Evolutionary conservation across 37 sponge, comb jelly and placozoan genomes (phyloP).

Genomic region (Eunapius fragilis): DNA sequence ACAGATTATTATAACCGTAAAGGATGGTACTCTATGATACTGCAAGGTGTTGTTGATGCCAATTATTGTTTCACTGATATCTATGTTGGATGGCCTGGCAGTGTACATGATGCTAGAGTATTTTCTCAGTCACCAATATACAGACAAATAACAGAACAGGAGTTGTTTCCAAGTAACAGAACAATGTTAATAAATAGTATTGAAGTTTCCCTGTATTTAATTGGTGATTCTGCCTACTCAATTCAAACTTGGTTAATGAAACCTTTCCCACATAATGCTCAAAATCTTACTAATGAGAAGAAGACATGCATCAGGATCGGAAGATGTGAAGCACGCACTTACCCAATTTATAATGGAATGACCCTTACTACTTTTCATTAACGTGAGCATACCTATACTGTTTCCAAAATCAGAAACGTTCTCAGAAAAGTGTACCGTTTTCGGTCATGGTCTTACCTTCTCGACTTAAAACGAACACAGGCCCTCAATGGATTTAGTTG

Average conservation of each 20-base stretch:
- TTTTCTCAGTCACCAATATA: constrained; percentile 34
- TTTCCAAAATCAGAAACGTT: no score
- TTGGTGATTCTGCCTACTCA: constrained; percentile 57
- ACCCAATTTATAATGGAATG: no score
- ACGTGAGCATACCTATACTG: no score
- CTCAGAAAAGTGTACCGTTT: no score
- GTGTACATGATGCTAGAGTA: constrained; percentile 57
- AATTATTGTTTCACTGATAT: constrained; percentile 10
- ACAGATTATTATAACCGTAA: constrained; percentile 55
- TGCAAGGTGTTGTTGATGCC: constrained; percentile 46
- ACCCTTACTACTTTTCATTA: no score
- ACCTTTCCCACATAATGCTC: constrained; percentile 12
- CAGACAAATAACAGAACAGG: background rate
- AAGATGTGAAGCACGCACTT: no score
- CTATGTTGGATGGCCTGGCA: constrained; percentile 47
- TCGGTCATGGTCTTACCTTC: no score
- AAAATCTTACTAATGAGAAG: background rate
- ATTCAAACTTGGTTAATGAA: constrained; percentile 49
- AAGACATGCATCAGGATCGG: constrained; percentile 16
- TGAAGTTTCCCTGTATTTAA: no score
- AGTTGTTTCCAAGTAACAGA: background rate
- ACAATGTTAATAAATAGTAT: background rate
- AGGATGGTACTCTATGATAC: constrained; percentile 37
- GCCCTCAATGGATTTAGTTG: no score
- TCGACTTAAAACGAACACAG: no score